Percentiles rank a stretch among this genome's conserved stretches.
phyloP scores from a whole-genome alignment of 2,888 invertebrate species.

The Megastigmus dorsalis region DNA sequence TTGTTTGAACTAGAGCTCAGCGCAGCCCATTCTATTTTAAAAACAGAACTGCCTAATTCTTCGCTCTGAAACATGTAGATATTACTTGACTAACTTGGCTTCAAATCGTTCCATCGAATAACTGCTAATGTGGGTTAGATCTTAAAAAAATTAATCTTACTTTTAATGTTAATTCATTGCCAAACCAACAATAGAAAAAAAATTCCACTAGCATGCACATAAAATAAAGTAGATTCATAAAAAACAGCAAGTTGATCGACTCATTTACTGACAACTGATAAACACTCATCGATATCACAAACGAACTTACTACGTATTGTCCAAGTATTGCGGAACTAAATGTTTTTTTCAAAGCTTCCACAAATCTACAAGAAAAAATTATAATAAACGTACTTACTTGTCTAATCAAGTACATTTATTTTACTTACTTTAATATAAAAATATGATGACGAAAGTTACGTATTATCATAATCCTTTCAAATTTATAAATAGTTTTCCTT shows the following conservation, averaged over 20 bases:
- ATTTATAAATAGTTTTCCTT: no score
- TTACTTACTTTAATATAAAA: no score
- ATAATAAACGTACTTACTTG: no score
- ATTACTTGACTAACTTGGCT: no score
- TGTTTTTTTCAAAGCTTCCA: background rate
- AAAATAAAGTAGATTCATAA: constrained; percentile 33
- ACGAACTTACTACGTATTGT: constrained; percentile 21
- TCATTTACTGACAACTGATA: constrained; percentile 26
- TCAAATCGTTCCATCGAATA: no score
- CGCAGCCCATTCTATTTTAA: constrained; percentile 20
- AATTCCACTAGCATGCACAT: constrained; percentile 39
- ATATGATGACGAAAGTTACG: no score
- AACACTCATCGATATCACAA: constrained; percentile 19
- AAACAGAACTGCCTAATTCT: constrained; percentile 4
- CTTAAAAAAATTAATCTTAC: no score
- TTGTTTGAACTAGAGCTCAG: background rate
- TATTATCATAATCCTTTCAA: no score
- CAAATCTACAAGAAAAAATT: no score
- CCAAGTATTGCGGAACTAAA: constrained; percentile 12
- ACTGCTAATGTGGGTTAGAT: no score
- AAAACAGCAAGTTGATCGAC: background rate
- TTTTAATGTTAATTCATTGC: constrained; percentile 42
- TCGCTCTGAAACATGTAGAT: constrained; percentile 44
- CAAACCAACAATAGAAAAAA: constrained; percentile 41
- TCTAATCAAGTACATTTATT: no score